phyloP scores from a whole-genome alignment of 2,113 vertebrate genomes.

The Perca fluviatilis region DNA sequence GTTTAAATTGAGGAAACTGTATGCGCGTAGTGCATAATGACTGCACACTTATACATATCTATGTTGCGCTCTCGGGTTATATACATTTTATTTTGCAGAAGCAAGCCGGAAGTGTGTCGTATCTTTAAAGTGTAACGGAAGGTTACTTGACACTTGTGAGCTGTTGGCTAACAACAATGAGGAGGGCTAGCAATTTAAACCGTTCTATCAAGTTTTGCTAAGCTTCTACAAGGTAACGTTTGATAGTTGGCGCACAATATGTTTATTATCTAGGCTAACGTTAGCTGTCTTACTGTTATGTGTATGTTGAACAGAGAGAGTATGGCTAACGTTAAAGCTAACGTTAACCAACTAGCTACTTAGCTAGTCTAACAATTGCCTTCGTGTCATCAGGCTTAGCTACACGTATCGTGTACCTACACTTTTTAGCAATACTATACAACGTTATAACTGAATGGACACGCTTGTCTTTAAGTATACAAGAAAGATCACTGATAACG shows the following conservation, averaged over 20 bases:
- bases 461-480: too few species aligned
- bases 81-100: neutral
- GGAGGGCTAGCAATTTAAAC: neutral
- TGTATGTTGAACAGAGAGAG: neutral
- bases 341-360: constrained; percentile 5
- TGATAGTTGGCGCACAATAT: rapidly evolving
- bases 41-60: neutral
- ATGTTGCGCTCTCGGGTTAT: rapidly evolving
- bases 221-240: constrained; percentile 35
- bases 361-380: neutral
- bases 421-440: neutral
- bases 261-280: neutral
- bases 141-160: neutral
- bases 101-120: neutral
- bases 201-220: neutral
- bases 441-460: too few species aligned
- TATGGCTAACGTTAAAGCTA: constrained; percentile 31
- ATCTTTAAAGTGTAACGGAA: rapidly evolving
- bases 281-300: neutral
- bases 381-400: constrained; percentile 10
- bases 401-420: neutral
- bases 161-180: constrained; percentile 53
- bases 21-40: rapidly evolving
- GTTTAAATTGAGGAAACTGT: rapidly evolving
- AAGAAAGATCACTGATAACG: neutral